phyloP scores from a whole-genome alignment of 2,888 invertebrate species.

The Sesamia inferens region DNA sequence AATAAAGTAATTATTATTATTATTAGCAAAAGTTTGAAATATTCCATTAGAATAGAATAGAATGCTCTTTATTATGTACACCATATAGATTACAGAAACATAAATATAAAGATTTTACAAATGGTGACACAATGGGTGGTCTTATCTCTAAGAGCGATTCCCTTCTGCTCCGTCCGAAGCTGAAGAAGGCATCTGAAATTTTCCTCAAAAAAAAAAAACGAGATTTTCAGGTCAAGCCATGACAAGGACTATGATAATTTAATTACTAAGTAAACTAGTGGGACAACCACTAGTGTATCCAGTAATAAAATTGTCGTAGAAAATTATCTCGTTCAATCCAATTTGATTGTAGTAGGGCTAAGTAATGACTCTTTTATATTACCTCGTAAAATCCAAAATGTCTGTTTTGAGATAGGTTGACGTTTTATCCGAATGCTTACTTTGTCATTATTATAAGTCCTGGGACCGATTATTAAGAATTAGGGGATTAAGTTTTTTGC shows the following conservation, averaged over 20 bases:
- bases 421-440: slow-evolving; percentile 47
- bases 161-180: no score
- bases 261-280: no score
- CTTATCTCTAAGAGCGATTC: no score
- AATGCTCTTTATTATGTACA: no score
- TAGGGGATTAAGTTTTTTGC: slow-evolving; percentile 4
- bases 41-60: no score
- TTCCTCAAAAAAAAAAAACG: neutral
- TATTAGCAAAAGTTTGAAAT: no score
- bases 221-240: neutral
- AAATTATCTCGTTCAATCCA: slow-evolving; percentile 54
- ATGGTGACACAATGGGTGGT: no score
- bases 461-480: slow-evolving; percentile 23
- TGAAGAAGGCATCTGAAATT: no score
- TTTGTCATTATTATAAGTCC: slow-evolving; percentile 27
- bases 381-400: slow-evolving; percentile 55
- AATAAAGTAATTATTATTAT: no score
- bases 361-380: slow-evolving; percentile 55
- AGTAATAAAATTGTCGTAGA: slow-evolving; percentile 38
- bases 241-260: neutral
- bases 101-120: no score
- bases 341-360: slow-evolving; percentile 45
- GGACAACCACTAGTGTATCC: neutral
- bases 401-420: slow-evolving; percentile 45
- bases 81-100: no score